Evolutionary conservation across 2,113 vertebrate species (phyloP), one percentile per base, ranked within the genome.

Genomic region (Anser brachyrhynchus): DNA sequence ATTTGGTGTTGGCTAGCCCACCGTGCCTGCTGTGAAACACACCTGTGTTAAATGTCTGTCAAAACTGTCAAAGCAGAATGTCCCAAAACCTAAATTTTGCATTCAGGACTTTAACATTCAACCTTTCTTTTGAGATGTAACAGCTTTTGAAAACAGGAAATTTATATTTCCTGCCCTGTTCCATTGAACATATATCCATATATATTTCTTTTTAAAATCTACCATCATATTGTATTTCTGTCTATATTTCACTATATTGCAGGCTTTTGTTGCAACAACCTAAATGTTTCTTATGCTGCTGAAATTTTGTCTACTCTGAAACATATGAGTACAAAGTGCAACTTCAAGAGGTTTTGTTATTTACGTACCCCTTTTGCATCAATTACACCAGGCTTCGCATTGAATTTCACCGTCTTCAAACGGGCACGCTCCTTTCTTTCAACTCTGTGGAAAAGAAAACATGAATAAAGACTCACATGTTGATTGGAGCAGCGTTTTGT

Each of bases 401-500:
- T 99, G 98, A 99, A 99, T 93, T 99, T 99, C 96, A 99, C 99
- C 0, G 99, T 99, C 98, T 99, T 99, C 88, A 99, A 98, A 71
- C 99, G 98, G 13, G 99, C 99, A 59, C 99, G 98, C 87, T 99
- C 99, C 96, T 99, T 99, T 87, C 99, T 98, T 95, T 99, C 99
- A 94, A 99, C 99, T 93, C 99, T 99, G 97, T 44, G 77, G 77
- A 80, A 93, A 84, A 94, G 28, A 41, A 93, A 93, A 95, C 62
- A 97, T 64, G 87, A 89, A 97, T 13, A 87, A 79, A 82, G 26
- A 69, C 65, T 91, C 29, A 79, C 13, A 31, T 3, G 7, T 52
- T 76, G 37, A 92, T 79, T 59, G 65, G 7, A 83, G 29, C n/a
- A 51, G 67, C 2, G 0, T 41, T 61, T 72, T 46, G 18, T 12